Conservation (phyloP, 64 coral and sea anemone species). For the Anthopleura sola region DNA sequence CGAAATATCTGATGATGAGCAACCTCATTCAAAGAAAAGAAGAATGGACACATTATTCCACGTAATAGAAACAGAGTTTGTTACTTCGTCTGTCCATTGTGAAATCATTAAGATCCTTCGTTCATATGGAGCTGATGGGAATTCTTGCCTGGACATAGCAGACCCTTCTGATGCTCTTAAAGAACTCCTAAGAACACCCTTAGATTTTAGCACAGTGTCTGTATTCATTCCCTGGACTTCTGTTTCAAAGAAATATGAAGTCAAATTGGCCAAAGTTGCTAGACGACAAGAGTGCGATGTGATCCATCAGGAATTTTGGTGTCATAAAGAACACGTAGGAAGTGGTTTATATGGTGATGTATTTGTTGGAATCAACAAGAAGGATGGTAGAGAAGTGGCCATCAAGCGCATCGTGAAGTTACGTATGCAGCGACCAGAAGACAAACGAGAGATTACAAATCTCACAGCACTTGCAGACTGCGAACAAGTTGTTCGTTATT, state of each 20-base stretch:
- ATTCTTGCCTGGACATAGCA: neutral
- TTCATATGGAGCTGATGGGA: neutral
- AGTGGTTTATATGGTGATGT: too few species aligned
- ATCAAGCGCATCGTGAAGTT: conserved; percentile 8
- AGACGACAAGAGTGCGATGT: neutral
- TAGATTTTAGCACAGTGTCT: too few species aligned
- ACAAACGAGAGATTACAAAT: too few species aligned
- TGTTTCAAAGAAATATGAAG: neutral
- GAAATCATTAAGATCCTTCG: neutral
- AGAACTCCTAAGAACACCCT: neutral
- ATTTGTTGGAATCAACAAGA: too few species aligned
- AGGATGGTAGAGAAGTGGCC: conserved; percentile 10
- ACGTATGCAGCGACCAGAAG: too few species aligned
- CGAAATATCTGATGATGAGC: too few species aligned
- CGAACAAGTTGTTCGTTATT: too few species aligned
- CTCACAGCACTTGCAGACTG: too few species aligned
- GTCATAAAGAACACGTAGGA: too few species aligned
- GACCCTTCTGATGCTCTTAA: neutral
- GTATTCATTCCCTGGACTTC: neutral
- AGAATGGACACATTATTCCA: too few species aligned
- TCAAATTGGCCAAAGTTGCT: conserved; percentile 10
- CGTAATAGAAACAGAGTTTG: neutral
- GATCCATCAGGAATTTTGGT: too few species aligned
- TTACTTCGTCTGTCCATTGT: neutral
- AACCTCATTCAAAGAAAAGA: too few species aligned